Conservation (phyloP, 2,797 vertebrate genomes). For the Sebastes jordani region DNA sequence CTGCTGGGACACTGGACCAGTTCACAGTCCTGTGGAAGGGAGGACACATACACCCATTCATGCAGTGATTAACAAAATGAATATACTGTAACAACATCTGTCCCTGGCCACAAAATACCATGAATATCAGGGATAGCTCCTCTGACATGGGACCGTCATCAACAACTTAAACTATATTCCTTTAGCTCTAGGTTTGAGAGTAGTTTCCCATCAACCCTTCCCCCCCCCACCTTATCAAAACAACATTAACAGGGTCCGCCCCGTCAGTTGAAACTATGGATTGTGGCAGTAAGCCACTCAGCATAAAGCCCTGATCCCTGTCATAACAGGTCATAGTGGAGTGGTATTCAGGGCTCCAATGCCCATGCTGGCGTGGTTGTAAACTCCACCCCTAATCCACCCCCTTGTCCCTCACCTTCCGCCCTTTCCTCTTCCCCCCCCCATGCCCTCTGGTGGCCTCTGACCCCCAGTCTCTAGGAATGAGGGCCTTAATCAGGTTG, state of each 20-base stretch:
- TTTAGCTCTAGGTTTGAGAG: constrained; percentile 53
- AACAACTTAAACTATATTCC: constrained; percentile 48
- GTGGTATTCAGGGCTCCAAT: constrained; percentile 80
- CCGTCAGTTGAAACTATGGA: constrained; percentile 81
- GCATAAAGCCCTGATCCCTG: constrained; percentile 81
- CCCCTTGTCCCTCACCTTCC: constrained; percentile 71
- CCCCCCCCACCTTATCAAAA: constrained; percentile 69
- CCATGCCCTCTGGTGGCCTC: constrained; percentile 71
- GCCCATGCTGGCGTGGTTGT: constrained; percentile 76
- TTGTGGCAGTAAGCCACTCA: constrained; percentile 81
- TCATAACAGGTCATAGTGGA: constrained; percentile 84
- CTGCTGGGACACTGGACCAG: constrained; percentile 86
- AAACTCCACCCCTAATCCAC: constrained; percentile 75
- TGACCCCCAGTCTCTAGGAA: constrained; percentile 67
- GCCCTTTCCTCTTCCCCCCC: constrained; percentile 51
- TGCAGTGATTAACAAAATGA: constrained; percentile 65
- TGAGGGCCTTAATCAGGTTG: constrained; percentile 65
- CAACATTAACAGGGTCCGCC: constrained; percentile 73
- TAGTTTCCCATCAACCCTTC: constrained; percentile 66
- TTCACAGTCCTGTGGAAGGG: constrained; percentile 91
- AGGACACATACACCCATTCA: constrained; percentile 61
- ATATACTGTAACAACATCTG: constrained; percentile 69
- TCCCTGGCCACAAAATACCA: constrained; percentile 55
- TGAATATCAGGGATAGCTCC: constrained; percentile 51
- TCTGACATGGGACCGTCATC: constrained; percentile 34